Evolutionary conservation across 2,113 vertebrate species (phyloP).

Genomic region (Amphilophus citrinellus): DNA sequence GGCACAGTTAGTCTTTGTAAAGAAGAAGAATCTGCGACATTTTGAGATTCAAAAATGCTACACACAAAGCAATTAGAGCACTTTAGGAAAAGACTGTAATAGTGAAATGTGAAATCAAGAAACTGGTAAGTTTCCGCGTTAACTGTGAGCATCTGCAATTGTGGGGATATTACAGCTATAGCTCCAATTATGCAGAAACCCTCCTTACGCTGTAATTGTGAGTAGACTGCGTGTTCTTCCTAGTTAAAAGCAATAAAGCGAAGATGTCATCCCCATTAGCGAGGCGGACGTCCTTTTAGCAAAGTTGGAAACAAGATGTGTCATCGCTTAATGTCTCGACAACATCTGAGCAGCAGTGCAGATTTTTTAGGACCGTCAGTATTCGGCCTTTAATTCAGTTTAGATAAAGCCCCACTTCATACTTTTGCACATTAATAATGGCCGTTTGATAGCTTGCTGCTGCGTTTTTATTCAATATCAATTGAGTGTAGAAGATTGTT

Average conservation of each 20-base stretch:
- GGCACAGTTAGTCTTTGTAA: background rate
- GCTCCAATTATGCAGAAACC: background rate
- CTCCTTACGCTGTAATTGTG: background rate
- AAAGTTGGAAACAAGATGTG: background rate
- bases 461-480: background rate
- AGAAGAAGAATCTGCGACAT: background rate
- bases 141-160: background rate
- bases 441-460: background rate
- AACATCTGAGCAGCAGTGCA: background rate
- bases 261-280: background rate
- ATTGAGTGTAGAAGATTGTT: background rate
- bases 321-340: background rate
- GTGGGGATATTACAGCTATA: background rate
- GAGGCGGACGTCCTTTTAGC: constrained; percentile 4
- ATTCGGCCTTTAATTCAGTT: background rate
- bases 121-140: background rate
- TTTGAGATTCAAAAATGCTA: background rate
- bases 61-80: constrained; percentile 3
- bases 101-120: background rate
- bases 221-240: background rate
- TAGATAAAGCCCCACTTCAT: background rate
- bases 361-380: background rate
- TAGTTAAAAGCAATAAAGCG: background rate
- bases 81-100: background rate
- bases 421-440: background rate